These are phyloP conservation scores for Julus scanicus DNA, from an alignment of 2,888 invertebrate species.

Conservation along the genomic window DNA sequence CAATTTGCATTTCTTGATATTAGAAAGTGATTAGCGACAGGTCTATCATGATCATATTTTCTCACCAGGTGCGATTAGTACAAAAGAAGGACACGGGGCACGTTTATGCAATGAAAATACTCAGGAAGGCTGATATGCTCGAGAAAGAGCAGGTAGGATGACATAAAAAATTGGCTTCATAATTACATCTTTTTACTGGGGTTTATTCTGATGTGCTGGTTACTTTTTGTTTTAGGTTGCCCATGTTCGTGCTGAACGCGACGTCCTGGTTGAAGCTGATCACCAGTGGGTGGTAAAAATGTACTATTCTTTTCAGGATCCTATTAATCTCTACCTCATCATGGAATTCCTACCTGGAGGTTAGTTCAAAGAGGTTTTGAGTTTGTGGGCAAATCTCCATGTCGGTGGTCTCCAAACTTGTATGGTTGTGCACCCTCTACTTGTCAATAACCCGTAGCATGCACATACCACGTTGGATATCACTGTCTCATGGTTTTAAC, in stretches of 20 bases:
- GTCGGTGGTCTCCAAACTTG: no score
- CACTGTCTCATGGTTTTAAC: background rate
- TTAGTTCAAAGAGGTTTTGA: constrained; percentile 62
- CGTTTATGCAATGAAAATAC: constrained; percentile 99
- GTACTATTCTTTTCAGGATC: constrained; percentile 99
- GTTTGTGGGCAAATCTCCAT: background rate
- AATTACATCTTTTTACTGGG: constrained; percentile 41
- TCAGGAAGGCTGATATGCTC: constrained; percentile 98
- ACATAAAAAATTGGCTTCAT: background rate
- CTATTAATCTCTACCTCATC: constrained; percentile 97
- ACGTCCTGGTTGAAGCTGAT: constrained; percentile 98
- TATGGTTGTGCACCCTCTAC: no score
- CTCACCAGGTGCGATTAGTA: constrained; percentile 84
- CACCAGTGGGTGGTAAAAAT: constrained; percentile 99
- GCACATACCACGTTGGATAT: background rate
- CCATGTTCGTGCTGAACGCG: constrained; percentile 97
- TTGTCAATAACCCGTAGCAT: background rate
- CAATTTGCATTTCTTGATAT: background rate
- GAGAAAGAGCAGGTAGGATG: constrained; percentile 91
- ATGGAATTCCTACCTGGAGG: constrained; percentile 99
- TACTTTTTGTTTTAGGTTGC: constrained; percentile 72
- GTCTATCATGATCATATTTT: background rate
- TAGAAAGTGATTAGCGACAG: background rate
- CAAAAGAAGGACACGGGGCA: constrained; percentile 99
- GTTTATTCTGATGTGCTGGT: background rate